Percentiles rank a stretch among this genome's conserved stretches.
Conservation (phyloP, 2,113 vertebrate genomes). For the Glaucomys volans region DNA sequence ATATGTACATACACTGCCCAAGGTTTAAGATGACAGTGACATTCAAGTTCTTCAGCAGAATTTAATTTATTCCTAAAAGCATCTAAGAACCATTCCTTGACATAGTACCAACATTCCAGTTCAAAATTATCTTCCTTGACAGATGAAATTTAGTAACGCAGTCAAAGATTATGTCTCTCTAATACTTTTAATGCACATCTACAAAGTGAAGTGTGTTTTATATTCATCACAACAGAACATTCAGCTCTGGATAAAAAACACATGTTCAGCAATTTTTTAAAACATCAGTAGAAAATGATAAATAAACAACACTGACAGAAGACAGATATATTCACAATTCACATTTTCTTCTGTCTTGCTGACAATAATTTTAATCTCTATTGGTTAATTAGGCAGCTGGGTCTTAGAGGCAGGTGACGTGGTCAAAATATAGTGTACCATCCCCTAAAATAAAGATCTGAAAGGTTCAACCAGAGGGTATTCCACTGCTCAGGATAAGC, state of each 20-base stretch:
- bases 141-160: slow-evolving; percentile 72
- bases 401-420: slow-evolving; percentile 70
- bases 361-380: slow-evolving; percentile 75
- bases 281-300: slow-evolving; percentile 71
- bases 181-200: slow-evolving; percentile 69
- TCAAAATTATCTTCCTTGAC: slow-evolving; percentile 60
- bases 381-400: slow-evolving; percentile 68
- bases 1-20: not conserved
- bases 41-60: not conserved
- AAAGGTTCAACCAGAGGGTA: slow-evolving; percentile 85
- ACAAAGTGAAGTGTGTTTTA: slow-evolving; percentile 72
- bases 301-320: slow-evolving; percentile 75
- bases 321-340: slow-evolving; percentile 72
- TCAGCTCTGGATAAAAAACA: slow-evolving; percentile 81
- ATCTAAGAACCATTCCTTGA: slow-evolving; percentile 10
- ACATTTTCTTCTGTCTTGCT: slow-evolving; percentile 63
- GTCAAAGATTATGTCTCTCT: slow-evolving; percentile 63
- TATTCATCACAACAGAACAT: slow-evolving; percentile 73
- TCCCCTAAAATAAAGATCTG: slow-evolving; percentile 81
- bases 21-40: not conserved
- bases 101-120: slow-evolving; percentile 40
- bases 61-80: not conserved
- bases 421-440: slow-evolving; percentile 75
- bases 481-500: slow-evolving; percentile 67
- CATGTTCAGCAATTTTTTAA: slow-evolving; percentile 70